Evolutionary conservation across 2,797 vertebrate species (phyloP).

Genomic region (Acanthornis magna): DNA sequence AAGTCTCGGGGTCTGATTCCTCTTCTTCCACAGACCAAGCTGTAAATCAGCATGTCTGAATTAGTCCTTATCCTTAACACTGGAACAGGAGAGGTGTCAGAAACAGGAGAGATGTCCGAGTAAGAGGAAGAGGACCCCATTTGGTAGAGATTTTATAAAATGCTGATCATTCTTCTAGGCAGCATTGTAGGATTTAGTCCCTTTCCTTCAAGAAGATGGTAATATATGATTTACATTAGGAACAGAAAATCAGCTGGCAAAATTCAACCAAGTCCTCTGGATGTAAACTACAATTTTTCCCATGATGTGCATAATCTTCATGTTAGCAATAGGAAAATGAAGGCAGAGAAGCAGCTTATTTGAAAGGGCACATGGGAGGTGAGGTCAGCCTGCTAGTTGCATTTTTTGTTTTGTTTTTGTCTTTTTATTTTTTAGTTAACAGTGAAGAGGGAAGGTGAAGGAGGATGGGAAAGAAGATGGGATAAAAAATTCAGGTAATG

Average conservation of each 20-base stretch:
- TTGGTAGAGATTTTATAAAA: background rate
- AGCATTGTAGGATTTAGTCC: background rate
- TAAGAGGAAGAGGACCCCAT: background rate
- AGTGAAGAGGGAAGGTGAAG: background rate
- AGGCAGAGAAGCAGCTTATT: background rate
- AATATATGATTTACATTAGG: rapidly evolving
- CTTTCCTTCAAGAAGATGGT: background rate
- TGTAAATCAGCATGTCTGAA: background rate
- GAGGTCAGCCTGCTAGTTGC: background rate
- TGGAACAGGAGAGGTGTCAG: background rate
- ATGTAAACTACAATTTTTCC: background rate
- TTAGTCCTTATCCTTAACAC: background rate
- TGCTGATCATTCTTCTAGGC: background rate
- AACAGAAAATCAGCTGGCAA: background rate
- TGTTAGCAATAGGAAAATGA: background rate
- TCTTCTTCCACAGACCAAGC: background rate
- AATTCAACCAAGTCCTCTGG: background rate
- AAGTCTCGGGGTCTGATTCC: background rate
- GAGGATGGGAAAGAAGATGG: background rate
- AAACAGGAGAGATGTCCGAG: background rate
- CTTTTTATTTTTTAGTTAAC: background rate
- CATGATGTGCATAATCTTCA: background rate
- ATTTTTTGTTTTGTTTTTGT: background rate
- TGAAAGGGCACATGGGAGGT: background rate
- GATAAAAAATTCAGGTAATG: background rate